Evolutionary conservation across 37 sponge, comb jelly and placozoan genomes (phyloP).

Genomic region (Tethya wilhelma): DNA sequence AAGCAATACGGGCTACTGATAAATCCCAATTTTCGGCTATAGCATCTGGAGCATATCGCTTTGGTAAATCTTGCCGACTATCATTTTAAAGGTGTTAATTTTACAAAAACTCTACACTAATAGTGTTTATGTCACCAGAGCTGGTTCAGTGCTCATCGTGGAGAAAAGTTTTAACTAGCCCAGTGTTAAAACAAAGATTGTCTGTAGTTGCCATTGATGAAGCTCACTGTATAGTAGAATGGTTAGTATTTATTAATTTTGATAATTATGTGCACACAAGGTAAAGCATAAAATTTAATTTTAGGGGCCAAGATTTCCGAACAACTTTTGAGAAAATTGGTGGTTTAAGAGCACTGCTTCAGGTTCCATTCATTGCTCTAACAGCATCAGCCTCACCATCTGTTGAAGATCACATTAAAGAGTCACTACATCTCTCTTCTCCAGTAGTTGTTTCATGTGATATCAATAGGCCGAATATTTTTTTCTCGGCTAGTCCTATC

Average conservation of each 20-base stretch:
- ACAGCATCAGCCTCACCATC: constrained; percentile 13
- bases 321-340: background rate
- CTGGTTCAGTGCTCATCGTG: background rate
- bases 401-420: background rate
- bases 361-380: constrained; percentile 10
- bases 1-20: no score
- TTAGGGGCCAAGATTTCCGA: constrained; percentile 19
- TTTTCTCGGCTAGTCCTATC: background rate
- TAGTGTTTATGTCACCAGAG: constrained; percentile 29
- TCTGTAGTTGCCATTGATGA: constrained; percentile 26
- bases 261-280: background rate
- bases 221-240: constrained; percentile 27
- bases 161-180: background rate
- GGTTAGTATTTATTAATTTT: constrained; percentile 3
- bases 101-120: no score
- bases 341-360: constrained; percentile 19
- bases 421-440: background rate
- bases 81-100: no score
- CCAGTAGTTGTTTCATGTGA: background rate
- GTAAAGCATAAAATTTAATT: background rate
- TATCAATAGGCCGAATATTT: constrained; percentile 9
- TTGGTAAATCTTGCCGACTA: no score
- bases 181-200: background rate
- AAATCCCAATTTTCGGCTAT: no score
- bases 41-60: no score